Percentiles rank a stretch among this genome's conserved stretches.
Evolutionary conservation across 1,140 invertebrate species (phyloP).

Genomic region (Zaprionus ornatus): DNA sequence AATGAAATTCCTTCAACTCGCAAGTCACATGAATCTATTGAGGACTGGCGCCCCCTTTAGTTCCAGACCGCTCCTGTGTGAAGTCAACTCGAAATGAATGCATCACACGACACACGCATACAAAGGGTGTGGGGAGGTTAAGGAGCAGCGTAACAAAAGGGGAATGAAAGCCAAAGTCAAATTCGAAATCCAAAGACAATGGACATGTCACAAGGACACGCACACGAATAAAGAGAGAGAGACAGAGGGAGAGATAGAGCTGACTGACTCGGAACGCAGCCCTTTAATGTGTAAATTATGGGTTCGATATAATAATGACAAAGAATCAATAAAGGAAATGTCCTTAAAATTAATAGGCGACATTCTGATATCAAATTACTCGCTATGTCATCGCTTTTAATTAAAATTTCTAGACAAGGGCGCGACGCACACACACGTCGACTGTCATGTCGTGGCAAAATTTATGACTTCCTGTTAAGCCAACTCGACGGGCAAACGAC

Average conservation of each 20-base stretch:
- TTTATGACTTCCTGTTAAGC: constrained; percentile 77
- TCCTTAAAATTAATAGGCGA: constrained; percentile 82
- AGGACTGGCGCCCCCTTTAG: neutral
- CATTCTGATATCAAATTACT: constrained; percentile 83
- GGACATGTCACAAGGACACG: constrained; percentile 27
- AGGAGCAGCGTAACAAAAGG: constrained; percentile 8
- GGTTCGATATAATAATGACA: constrained; percentile 82
- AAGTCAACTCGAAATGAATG: constrained; percentile 24
- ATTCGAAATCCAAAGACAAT: constrained; percentile 38
- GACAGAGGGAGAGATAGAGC: constrained; percentile 3
- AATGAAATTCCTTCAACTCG: neutral
- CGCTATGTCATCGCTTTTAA: constrained; percentile 83
- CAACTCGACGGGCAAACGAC: constrained; percentile 39
- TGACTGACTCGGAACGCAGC: constrained; percentile 23
- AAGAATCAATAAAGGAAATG: constrained; percentile 83
- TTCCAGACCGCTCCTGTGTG: constrained; percentile 33
- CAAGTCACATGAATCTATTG: neutral
- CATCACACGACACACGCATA: constrained; percentile 29
- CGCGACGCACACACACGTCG: constrained; percentile 51
- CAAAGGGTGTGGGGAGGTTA: neutral
- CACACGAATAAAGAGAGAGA: constrained; percentile 15
- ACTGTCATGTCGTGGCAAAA: constrained; percentile 64
- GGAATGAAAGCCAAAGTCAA: constrained; percentile 39
- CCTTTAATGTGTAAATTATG: constrained; percentile 83
- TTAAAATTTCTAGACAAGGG: constrained; percentile 81